These are phyloP conservation scores for Zygaena filipendulae DNA, from an alignment of 2,888 invertebrate genomes.

Conservation along the genomic window DNA sequence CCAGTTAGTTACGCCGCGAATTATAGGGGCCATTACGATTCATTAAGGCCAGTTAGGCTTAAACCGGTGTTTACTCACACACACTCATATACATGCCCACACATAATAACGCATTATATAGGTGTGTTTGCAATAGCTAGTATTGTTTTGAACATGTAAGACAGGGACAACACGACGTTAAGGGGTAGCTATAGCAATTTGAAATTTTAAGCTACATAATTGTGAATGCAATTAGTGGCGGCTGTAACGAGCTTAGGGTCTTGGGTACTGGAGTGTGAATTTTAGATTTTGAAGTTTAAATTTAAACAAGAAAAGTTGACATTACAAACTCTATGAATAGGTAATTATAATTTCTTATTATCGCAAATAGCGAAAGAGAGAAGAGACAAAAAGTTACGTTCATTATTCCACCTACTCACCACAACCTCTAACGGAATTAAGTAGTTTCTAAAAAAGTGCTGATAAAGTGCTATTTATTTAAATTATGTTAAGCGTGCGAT, in stretches of 20 bases:
- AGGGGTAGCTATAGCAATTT: conserved; percentile 37
- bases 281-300: conserved; percentile 40
- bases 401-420: too few relatives aligned
- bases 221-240: conserved; percentile 56
- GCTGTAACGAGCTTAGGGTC: conserved; percentile 48
- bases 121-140: conserved; percentile 41
- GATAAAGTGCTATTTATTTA: too few relatives aligned
- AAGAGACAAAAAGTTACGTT: too few relatives aligned
- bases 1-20: conserved; percentile 71
- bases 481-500: too few relatives aligned
- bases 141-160: conserved; percentile 39
- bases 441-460: too few relatives aligned
- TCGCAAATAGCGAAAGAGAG: too few relatives aligned
- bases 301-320: too few relatives aligned
- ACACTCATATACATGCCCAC: conserved; percentile 32
- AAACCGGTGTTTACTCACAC: conserved; percentile 68
- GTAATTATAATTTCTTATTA: too few relatives aligned
- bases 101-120: conserved; percentile 14
- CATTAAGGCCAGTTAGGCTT: conserved; percentile 72
- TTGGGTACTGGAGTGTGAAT: conserved; percentile 41
- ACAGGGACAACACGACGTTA: conserved; percentile 29
- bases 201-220: conserved; percentile 52
- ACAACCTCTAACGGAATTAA: too few relatives aligned
- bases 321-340: too few relatives aligned
- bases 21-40: conserved; percentile 71